These are phyloP conservation scores for Arnoldichthys spilopterus DNA, from an alignment of 2,797 vertebrate species.

Conservation along the genomic window DNA sequence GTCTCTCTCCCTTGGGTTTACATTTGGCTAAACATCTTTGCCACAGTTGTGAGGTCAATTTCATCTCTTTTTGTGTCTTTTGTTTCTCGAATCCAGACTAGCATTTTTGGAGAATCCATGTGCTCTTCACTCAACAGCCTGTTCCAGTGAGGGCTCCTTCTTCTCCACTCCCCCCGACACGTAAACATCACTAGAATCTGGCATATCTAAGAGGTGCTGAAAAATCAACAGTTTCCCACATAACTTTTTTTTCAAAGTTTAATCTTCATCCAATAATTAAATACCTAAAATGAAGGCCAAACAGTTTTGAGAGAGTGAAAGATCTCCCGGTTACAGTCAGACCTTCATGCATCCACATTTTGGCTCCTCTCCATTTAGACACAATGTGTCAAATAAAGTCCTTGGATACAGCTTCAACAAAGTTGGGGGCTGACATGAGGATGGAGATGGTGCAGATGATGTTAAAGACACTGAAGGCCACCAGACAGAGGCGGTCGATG, in stretches of 20 bases:
- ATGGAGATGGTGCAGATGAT: slow-evolving; percentile 87
- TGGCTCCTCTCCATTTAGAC: slow-evolving; percentile 49
- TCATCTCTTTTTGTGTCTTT: slow-evolving; percentile 8
- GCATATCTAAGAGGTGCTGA: background rate
- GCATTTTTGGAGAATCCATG: slow-evolving; percentile 59
- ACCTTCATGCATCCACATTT: slow-evolving; percentile 21
- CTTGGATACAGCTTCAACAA: slow-evolving; percentile 83
- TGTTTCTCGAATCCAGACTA: slow-evolving; percentile 54
- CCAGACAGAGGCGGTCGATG: slow-evolving; percentile 83
- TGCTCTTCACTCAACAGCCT: slow-evolving; percentile 61
- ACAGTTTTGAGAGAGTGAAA: slow-evolving; percentile 8
- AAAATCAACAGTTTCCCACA: background rate
- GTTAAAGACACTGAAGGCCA: slow-evolving; percentile 85
- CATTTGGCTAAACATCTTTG: slow-evolving; percentile 12
- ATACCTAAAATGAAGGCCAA: background rate
- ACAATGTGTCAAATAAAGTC: slow-evolving; percentile 78
- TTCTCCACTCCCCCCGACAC: too few species aligned
- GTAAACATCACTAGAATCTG: background rate
- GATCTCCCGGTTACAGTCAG: slow-evolving; percentile 30
- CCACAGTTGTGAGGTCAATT: slow-evolving; percentile 37
- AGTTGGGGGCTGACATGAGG: slow-evolving; percentile 87
- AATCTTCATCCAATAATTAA: slow-evolving; percentile 2
- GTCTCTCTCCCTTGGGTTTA: slow-evolving; percentile 9
- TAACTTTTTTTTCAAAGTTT: slow-evolving; percentile 14
- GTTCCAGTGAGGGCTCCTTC: background rate